These are phyloP conservation scores for Coregonus clupeaformis DNA, from an alignment of 2,113 vertebrate genomes.

Conservation along the genomic window DNA sequence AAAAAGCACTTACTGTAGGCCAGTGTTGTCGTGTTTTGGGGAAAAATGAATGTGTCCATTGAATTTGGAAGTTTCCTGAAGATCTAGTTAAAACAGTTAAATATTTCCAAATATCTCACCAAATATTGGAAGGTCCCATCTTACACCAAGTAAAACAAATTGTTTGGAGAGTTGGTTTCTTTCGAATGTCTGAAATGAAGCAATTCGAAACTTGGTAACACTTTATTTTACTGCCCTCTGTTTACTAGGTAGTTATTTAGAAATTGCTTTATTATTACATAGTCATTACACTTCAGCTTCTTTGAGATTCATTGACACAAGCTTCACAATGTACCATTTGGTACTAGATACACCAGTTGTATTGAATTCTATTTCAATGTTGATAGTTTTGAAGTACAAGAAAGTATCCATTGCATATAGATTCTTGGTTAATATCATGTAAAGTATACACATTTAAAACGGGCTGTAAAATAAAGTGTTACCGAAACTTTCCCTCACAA, in stretches of 20 bases:
- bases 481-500: too few species aligned
- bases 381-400: too few species aligned
- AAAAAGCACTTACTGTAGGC: conserved; percentile 76
- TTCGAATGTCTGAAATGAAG: conserved; percentile 41
- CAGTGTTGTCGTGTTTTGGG: conserved; percentile 56
- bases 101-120: conserved; percentile 3
- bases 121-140: conserved; percentile 10
- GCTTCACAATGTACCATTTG: too few species aligned
- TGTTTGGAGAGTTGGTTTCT: conserved; percentile 17
- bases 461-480: too few species aligned
- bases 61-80: background rate
- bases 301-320: too few species aligned
- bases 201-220: conserved; percentile 12
- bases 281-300: too few species aligned
- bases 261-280: too few species aligned
- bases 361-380: background rate
- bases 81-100: background rate
- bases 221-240: too few species aligned
- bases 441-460: too few species aligned
- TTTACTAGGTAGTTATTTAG: too few species aligned
- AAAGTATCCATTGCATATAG: too few species aligned
- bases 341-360: background rate
- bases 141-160: background rate
- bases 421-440: too few species aligned
- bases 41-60: conserved; percentile 68